Conservation (phyloP, 2,888 invertebrate genomes). For the Drosophila testacea region DNA sequence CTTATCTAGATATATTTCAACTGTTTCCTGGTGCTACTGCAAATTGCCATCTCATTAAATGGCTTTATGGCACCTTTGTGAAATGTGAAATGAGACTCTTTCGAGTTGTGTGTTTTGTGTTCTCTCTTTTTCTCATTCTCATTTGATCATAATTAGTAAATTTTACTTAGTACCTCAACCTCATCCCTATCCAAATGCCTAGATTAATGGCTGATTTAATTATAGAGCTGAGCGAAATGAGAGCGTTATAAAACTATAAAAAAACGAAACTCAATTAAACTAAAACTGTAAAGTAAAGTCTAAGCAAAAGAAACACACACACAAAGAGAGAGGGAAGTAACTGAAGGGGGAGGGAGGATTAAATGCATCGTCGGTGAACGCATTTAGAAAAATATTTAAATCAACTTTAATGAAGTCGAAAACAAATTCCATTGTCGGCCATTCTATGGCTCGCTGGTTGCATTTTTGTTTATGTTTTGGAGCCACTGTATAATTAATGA, state of each 20-base stretch:
- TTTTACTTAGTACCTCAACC: constrained; percentile 1
- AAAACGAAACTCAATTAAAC: constrained; percentile 45
- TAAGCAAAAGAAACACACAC: background rate
- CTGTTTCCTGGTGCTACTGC: constrained; percentile 3
- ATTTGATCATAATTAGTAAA: constrained; percentile 21
- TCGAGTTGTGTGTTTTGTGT: background rate
- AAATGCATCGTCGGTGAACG: constrained; percentile 38
- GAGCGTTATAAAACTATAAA: constrained; percentile 31
- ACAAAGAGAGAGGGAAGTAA: background rate
- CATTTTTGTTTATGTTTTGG: constrained; percentile 41
- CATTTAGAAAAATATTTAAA: constrained; percentile 74
- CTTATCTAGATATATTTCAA: background rate
- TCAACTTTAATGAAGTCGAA: constrained; percentile 76
- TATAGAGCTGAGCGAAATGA: constrained; percentile 44
- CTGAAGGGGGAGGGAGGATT: background rate
- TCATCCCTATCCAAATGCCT: constrained; percentile 27
- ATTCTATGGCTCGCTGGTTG: constrained; percentile 46
- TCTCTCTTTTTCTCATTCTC: constrained; percentile 11
- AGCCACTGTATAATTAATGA: constrained; percentile 57
- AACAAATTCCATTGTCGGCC: constrained; percentile 64
- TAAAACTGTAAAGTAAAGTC: constrained; percentile 41
- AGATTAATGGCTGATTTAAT: constrained; percentile 61
- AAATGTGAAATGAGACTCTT: constrained; percentile 2
- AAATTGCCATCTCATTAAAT: constrained; percentile 28
- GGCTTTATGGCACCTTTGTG: constrained; percentile 33